Percentiles rank a stretch among this genome's conserved stretches.
phyloP scores from a whole-genome alignment of 2,113 vertebrate genomes.

The Gasterosteus nipponicus region DNA sequence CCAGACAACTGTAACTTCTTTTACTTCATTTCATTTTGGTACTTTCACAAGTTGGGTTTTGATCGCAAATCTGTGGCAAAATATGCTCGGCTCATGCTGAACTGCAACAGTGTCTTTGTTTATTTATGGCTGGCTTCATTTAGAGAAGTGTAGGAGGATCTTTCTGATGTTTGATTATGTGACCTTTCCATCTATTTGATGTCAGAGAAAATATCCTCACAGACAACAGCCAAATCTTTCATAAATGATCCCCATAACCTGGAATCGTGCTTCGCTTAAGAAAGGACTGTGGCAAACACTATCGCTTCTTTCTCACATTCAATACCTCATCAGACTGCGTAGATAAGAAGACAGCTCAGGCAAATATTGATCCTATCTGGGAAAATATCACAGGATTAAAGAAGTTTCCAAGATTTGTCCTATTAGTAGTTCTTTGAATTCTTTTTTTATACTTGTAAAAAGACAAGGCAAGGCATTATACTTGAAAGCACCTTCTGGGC shows the following conservation, averaged over 20 bases:
- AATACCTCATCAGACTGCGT: slow-evolving; percentile 55
- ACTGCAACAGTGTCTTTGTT: neutral
- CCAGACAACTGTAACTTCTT: neutral
- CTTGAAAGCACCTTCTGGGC: slow-evolving; percentile 61
- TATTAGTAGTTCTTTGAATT: slow-evolving; percentile 63
- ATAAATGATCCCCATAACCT: slow-evolving; percentile 72
- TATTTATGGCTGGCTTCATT: slow-evolving; percentile 8
- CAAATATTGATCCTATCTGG: slow-evolving; percentile 72
- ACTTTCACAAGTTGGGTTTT: neutral
- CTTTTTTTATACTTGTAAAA: slow-evolving; percentile 53
- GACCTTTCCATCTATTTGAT: slow-evolving; percentile 49
- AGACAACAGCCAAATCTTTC: slow-evolving; percentile 56
- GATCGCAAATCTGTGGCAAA: neutral
- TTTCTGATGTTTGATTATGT: slow-evolving; percentile 47
- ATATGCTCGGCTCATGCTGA: neutral
- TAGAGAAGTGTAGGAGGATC: neutral
- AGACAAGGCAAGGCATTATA: slow-evolving; percentile 30
- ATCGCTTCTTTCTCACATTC: slow-evolving; percentile 56
- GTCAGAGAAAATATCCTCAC: slow-evolving; percentile 55
- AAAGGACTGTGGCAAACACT: slow-evolving; percentile 56
- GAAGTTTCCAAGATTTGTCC: slow-evolving; percentile 61
- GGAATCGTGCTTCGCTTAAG: slow-evolving; percentile 62
- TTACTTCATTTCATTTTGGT: neutral
- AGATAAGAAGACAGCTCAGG: slow-evolving; percentile 61
- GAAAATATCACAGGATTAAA: slow-evolving; percentile 66